Conservation (phyloP, 1,140 invertebrate species). For the Calosoma granatense region DNA sequence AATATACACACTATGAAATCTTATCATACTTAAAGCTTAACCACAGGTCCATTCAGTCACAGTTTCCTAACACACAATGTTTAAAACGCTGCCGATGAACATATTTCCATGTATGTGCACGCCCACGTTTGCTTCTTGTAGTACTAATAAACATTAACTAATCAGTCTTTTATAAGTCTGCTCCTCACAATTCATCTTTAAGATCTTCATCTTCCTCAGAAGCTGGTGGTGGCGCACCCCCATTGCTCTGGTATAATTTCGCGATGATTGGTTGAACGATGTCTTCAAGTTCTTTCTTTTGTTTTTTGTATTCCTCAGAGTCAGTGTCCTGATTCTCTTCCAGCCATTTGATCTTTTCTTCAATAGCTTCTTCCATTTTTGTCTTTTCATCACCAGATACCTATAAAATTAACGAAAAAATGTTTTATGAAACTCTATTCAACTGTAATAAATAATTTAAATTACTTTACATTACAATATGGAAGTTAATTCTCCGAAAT, state of each 20-base stretch:
- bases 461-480: too few relatives aligned
- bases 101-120: too few relatives aligned
- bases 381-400: slow-evolving; percentile 83
- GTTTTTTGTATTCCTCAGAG: slow-evolving; percentile 86
- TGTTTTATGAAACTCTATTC: not conserved
- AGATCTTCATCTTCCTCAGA: slow-evolving; percentile 63
- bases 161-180: slow-evolving; percentile 3
- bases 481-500: too few relatives aligned
- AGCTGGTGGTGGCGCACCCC: slow-evolving; percentile 60
- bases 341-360: slow-evolving; percentile 97
- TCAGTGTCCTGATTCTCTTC: slow-evolving; percentile 94
- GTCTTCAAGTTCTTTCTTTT: slow-evolving; percentile 95
- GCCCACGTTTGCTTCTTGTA: too few relatives aligned
- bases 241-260: slow-evolving; percentile 87
- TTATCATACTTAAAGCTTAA: too few relatives aligned
- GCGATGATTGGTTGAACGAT: slow-evolving; percentile 96
- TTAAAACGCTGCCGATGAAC: too few relatives aligned
- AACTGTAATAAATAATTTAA: not conserved
- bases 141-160: too few relatives aligned
- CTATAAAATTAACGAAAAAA: slow-evolving; percentile 25
- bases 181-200: slow-evolving; percentile 78
- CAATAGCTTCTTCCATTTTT: slow-evolving; percentile 92
- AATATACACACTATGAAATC: too few relatives aligned
- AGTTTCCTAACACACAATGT: too few relatives aligned
- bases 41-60: too few relatives aligned